phyloP scores from a whole-genome alignment of 2,797 vertebrate genomes.

The Chrysocyon brachyurus region DNA sequence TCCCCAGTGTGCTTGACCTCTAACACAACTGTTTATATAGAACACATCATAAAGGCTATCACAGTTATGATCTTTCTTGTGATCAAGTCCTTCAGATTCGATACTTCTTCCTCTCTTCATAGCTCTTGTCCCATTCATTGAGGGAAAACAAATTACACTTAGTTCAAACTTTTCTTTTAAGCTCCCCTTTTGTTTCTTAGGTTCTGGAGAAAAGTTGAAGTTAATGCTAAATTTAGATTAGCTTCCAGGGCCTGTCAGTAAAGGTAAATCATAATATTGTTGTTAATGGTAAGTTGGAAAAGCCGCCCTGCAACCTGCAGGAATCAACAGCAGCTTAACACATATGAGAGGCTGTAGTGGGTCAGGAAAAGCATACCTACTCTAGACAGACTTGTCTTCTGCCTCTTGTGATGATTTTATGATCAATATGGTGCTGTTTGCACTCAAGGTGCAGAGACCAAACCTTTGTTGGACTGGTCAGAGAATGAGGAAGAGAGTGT shows the following conservation, averaged over 20 bases:
- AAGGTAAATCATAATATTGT: background rate
- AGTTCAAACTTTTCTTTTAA: slow-evolving; percentile 1
- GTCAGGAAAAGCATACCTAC: background rate
- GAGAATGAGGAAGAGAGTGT: background rate
- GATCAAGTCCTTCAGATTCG: background rate
- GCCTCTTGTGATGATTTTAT: background rate
- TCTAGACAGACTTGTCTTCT: background rate
- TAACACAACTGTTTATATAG: background rate
- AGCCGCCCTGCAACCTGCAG: background rate
- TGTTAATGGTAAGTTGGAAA: background rate
- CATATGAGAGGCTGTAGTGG: background rate
- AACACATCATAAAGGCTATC: background rate
- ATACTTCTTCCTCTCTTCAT: background rate
- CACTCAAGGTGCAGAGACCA: background rate
- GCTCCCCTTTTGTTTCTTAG: background rate
- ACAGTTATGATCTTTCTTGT: background rate
- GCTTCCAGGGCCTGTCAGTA: background rate
- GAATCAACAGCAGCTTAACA: background rate
- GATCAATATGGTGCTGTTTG: background rate
- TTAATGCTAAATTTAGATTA: background rate
- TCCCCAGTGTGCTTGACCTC: background rate
- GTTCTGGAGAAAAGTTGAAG: background rate
- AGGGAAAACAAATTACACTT: background rate
- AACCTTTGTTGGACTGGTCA: background rate
- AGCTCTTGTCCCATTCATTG: background rate